Conservation (phyloP, 2,113 vertebrate species). For the Podarcis muralis region DNA sequence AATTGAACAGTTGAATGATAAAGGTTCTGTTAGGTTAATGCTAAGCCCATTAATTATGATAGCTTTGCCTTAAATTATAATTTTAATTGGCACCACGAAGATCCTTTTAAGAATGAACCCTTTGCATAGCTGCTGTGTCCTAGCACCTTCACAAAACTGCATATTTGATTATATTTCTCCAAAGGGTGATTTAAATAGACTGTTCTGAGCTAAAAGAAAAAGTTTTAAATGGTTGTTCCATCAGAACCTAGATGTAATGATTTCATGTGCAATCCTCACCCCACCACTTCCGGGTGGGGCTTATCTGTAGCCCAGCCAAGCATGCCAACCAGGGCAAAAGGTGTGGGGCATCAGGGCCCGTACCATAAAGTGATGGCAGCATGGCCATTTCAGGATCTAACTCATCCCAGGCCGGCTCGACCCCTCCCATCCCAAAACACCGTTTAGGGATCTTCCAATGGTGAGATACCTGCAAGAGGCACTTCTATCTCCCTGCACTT, state of each 20-base stretch:
- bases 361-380: no score
- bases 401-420: no score
- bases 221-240: not conserved
- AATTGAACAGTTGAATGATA: conserved; percentile 4
- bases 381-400: no score
- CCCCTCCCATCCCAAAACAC: no score
- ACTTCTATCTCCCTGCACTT: no score
- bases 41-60: conserved; percentile 22
- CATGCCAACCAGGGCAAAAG: no score
- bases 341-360: no score
- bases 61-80: conserved; percentile 14
- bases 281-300: no score
- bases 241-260: not conserved
- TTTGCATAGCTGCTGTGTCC: not conserved
- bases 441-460: no score
- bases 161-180: not conserved
- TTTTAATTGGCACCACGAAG: conserved; percentile 21
- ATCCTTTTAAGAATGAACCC: not conserved
- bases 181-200: not conserved
- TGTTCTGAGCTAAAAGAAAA: not conserved
- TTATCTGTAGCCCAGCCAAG: no score
- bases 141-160: not conserved
- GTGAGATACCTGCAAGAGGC: no score
- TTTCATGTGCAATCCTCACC: not conserved
- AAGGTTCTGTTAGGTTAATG: conserved; percentile 1